phyloP scores from a whole-genome alignment of 2,797 vertebrate genomes.

The Trachops cirrhosus region DNA sequence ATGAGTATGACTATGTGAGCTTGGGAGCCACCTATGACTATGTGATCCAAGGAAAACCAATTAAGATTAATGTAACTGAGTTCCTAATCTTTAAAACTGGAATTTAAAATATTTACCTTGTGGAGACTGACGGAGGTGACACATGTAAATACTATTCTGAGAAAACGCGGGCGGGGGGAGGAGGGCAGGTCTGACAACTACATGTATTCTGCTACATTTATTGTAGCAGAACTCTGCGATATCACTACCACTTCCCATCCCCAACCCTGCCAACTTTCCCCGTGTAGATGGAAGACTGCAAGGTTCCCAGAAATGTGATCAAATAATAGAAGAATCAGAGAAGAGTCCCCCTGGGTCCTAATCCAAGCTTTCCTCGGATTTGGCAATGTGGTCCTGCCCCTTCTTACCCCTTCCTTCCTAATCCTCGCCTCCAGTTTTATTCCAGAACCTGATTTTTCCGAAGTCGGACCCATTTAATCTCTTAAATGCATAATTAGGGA shows the following conservation, averaged over 20 bases:
- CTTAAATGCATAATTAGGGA: slow-evolving; percentile 45
- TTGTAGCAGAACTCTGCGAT: not conserved
- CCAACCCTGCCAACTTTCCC: not conserved
- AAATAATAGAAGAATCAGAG: not conserved
- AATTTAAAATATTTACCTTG: not conserved
- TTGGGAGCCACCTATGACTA: not conserved
- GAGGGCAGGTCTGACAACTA: not conserved
- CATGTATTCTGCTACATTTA: not conserved
- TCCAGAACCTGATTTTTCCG: not conserved
- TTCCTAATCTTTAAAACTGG: not conserved
- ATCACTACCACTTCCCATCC: not conserved
- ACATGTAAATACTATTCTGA: not conserved
- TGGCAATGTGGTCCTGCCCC: not conserved
- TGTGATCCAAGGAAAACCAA: not conserved
- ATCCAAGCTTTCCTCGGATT: not conserved
- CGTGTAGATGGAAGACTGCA: not conserved
- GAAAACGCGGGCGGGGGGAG: not conserved
- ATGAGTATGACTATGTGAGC: not conserved
- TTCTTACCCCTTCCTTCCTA: not conserved
- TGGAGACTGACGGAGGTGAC: not conserved
- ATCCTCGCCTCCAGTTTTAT: slow-evolving; percentile 34
- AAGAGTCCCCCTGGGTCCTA: not conserved
- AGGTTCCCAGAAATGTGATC: slow-evolving; percentile 5
- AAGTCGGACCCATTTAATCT: slow-evolving; percentile 44
- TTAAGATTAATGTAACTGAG: not conserved